Base-by-base conservation (phyloP, 2,888 invertebrate species). In the Trichogramma dendrolimi region DNA sequence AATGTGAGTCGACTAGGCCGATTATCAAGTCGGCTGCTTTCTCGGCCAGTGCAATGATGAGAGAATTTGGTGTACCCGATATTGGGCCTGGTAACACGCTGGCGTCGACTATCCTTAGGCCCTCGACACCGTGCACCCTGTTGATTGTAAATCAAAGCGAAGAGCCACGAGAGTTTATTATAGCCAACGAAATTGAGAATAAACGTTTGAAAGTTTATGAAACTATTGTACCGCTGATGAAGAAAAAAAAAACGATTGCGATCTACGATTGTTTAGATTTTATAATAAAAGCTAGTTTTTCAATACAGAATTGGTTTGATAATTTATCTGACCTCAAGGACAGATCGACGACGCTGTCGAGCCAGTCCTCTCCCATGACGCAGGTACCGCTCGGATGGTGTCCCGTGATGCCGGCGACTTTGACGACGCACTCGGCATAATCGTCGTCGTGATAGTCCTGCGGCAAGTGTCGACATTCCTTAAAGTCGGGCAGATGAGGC, bases 311-410 rank as follows among this genome's bases (percentile, higher is more conserved):
- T 43, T 14, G 39, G 1, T 42, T 50, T 27, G 38, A 42, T 27
- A 7, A 47, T 50, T 39, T 50, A 4, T 6, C 47, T 55, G 70
- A 89, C 89, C 85, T 83, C 5, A 90, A 76, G 49, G 84, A 72
- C 3, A 85, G 79, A 71, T 92, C 88, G 0, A 92, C 88, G 0
- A 92, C 92, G 4, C 84, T 81, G 51, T 70, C 65, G 43, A 75
- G 67, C 60, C 8, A 10, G 10, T 50, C 14, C 10, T 50, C 53
- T 3, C 90, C 92, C 75, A 91, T 90, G 44, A 86, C 84, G 72
- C 90, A 90, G 0, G 89, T 91, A 8, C 93, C 92, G 0, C 86
- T 89, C 0, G 87, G 88, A 76, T 94, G 94, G 75, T 94, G 91
- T 0, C 90, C 88, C 1, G 89, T 85, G 39, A 89, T 80, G 0